phyloP scores from a whole-genome alignment of 2,797 vertebrate genomes.

The Halcyon smyrnensis region DNA sequence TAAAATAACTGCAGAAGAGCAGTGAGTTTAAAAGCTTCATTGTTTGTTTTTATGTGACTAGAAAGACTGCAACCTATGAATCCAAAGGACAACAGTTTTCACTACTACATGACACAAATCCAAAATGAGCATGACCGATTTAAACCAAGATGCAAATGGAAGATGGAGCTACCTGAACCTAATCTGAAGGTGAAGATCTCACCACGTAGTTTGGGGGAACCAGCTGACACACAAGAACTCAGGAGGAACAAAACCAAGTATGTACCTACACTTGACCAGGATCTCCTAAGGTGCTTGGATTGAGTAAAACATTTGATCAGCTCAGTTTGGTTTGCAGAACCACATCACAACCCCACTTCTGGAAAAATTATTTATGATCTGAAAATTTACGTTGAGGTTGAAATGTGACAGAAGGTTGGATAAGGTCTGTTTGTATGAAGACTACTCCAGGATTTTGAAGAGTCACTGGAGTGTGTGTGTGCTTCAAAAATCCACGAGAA shows the following conservation, averaged over 20 bases:
- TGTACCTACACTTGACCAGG: neutral
- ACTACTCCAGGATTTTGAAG: too few relatives aligned
- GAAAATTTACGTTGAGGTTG: too few relatives aligned
- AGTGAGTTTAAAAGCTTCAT: neutral
- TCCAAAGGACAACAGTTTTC: neutral
- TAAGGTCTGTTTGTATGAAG: too few relatives aligned
- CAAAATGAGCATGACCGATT: neutral
- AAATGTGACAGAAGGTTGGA: too few relatives aligned
- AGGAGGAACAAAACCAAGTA: neutral
- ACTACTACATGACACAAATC: neutral
- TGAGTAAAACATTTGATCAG: neutral
- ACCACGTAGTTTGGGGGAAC: neutral
- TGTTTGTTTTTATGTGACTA: neutral
- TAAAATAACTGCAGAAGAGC: neutral
- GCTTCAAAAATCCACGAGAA: too few relatives aligned
- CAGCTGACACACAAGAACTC: neutral
- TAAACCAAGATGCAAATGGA: neutral
- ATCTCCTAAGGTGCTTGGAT: neutral
- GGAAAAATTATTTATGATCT: too few relatives aligned
- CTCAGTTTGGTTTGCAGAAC: too few relatives aligned
- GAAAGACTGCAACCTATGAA: neutral
- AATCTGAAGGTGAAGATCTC: neutral
- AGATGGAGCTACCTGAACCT: neutral
- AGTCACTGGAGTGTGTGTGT: too few relatives aligned
- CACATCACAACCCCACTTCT: too few relatives aligned